phyloP scores from a whole-genome alignment of 1,140 invertebrate species.

The Schlechtendalia chinensis region DNA sequence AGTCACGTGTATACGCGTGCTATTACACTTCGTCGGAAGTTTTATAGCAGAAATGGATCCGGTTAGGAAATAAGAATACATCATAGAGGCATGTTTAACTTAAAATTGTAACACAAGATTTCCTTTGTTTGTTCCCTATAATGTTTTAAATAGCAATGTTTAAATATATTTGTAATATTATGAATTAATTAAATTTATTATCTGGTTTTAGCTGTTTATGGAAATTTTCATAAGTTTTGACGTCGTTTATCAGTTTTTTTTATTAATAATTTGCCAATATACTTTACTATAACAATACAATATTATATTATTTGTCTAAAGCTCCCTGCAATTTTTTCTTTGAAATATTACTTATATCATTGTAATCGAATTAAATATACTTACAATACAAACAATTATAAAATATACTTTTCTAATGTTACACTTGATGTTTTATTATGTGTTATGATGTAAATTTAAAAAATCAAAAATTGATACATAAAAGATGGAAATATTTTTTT shows the following conservation, averaged over 20 bases:
- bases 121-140: not conserved
- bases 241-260: not conserved
- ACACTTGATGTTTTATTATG: too few relatives aligned
- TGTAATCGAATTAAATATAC: too few relatives aligned
- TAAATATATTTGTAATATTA: not conserved
- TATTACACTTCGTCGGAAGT: slow-evolving; percentile 18
- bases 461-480: too few relatives aligned
- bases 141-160: too few relatives aligned
- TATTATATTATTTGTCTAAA: too few relatives aligned
- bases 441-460: too few relatives aligned
- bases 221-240: not conserved
- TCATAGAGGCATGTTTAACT: not conserved
- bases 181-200: not conserved
- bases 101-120: not conserved
- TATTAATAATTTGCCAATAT: not conserved
- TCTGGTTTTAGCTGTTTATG: not conserved
- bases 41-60: slow-evolving; percentile 26
- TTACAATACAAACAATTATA: too few relatives aligned
- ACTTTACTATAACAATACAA: not conserved
- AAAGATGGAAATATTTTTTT: too few relatives aligned
- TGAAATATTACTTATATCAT: too few relatives aligned
- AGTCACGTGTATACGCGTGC: not conserved
- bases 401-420: too few relatives aligned
- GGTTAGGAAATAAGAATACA: slow-evolving; percentile 11
- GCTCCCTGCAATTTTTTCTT: too few relatives aligned